phyloP scores from a whole-genome alignment of 2,888 invertebrate genomes.

The Spisula solida region DNA sequence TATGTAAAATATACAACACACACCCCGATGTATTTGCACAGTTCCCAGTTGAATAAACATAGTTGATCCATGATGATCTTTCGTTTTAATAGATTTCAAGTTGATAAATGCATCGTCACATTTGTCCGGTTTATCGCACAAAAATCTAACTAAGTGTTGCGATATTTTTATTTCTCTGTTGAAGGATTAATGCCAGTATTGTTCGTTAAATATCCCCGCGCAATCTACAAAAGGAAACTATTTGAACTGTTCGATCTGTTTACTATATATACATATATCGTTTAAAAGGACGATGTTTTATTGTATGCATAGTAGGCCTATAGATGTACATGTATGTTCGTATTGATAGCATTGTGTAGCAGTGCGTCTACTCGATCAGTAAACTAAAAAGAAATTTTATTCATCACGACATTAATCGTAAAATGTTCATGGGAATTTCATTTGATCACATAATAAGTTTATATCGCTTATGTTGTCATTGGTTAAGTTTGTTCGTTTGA shows the following conservation, averaged over 20 bases:
- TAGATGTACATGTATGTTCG: not conserved
- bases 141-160: not conserved
- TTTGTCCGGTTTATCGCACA: not conserved
- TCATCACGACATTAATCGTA: not conserved
- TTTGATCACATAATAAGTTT: not conserved
- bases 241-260: not conserved
- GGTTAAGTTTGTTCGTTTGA: not conserved
- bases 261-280: not conserved
- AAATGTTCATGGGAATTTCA: not conserved
- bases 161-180: not conserved
- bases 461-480: not conserved
- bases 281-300: not conserved
- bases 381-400: too few species aligned
- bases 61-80: not conserved
- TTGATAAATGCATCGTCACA: not conserved
- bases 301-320: not conserved
- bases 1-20: not conserved
- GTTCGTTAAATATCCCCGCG: not conserved
- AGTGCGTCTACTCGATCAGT: not conserved
- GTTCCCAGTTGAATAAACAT: constrained; percentile 16
- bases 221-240: not conserved
- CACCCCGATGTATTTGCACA: constrained; percentile 6
- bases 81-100: not conserved
- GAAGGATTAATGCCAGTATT: not conserved
- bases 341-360: not conserved